A percentile compares a stretch with the other conserved stretches of the same genome.
These are phyloP conservation scores for Chiroxiphia lanceolata DNA, from an alignment of 2,797 vertebrate genomes.

Conservation along the genomic window DNA sequence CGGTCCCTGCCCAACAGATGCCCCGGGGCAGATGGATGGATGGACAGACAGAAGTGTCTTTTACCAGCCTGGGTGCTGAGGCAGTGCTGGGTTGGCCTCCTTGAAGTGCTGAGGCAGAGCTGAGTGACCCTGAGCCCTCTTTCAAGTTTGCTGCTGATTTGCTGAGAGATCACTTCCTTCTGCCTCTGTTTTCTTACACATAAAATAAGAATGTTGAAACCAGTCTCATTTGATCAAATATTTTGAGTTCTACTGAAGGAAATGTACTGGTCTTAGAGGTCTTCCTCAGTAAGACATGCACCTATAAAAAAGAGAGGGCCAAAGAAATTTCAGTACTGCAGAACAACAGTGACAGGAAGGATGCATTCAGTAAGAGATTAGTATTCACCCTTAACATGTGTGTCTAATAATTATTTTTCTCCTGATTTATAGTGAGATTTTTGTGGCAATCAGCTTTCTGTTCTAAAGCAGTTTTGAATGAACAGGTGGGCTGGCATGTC, in stretches of 20 bases:
- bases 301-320: neutral
- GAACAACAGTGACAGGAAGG: neutral
- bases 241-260: neutral
- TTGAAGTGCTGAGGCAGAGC: neutral
- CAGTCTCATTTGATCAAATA: neutral
- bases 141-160: neutral
- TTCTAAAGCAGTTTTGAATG: neutral
- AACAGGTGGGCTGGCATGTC: neutral
- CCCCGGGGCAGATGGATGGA: neutral
- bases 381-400: neutral
- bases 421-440: neutral
- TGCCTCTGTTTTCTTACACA: neutral
- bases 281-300: neutral
- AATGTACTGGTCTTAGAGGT: neutral
- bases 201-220: neutral
- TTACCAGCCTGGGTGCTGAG: accelerated
- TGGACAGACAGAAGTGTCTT: neutral
- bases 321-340: neutral
- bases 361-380: neutral
- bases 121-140: neutral
- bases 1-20: neutral
- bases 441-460: neutral
- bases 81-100: neutral
- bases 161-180: neutral
- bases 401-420: neutral